Percentiles rank a stretch among this genome's conserved stretches.
These are phyloP conservation scores for Bombycilla garrulus DNA, from an alignment of 2,113 vertebrate genomes.

Conservation along the genomic window DNA sequence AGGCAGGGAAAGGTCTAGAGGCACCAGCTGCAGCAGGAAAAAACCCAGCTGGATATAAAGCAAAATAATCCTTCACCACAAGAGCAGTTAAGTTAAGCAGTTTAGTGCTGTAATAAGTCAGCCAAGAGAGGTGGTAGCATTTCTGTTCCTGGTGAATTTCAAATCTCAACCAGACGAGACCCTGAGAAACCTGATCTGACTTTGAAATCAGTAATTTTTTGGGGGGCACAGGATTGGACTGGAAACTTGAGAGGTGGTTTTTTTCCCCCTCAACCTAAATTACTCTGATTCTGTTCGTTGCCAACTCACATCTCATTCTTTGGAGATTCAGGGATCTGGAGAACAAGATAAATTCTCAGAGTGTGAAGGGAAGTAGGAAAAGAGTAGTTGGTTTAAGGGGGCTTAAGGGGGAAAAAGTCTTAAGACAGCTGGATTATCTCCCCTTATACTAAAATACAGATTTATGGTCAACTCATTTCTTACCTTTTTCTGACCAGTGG, in stretches of 20 bases:
- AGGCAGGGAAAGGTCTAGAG: not conserved
- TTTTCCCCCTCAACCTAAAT: not conserved
- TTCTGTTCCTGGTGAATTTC: not conserved
- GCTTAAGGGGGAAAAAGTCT: not conserved
- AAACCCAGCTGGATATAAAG: not conserved
- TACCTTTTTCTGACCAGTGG: not conserved
- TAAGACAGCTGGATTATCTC: not conserved
- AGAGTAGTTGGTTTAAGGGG: not conserved
- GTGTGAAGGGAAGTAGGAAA: not conserved
- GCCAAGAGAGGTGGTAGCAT: not conserved
- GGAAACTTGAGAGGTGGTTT: not conserved
- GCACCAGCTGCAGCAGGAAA: conserved; percentile 15
- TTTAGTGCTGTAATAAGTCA: not conserved
- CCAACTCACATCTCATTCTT: not conserved
- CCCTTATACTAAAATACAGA: not conserved
- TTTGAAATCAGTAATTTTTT: not conserved
- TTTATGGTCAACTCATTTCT: not conserved
- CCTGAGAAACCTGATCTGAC: not conserved
- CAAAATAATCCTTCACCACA: not conserved
- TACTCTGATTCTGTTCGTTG: not conserved
- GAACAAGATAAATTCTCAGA: not conserved
- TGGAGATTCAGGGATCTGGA: not conserved
- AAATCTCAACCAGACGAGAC: not conserved
- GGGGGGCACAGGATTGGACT: not conserved
- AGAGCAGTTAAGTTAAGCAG: not conserved